These are phyloP conservation scores for Gymnodraco acuticeps DNA, from an alignment of 2,797 vertebrate species.

Conservation along the genomic window DNA sequence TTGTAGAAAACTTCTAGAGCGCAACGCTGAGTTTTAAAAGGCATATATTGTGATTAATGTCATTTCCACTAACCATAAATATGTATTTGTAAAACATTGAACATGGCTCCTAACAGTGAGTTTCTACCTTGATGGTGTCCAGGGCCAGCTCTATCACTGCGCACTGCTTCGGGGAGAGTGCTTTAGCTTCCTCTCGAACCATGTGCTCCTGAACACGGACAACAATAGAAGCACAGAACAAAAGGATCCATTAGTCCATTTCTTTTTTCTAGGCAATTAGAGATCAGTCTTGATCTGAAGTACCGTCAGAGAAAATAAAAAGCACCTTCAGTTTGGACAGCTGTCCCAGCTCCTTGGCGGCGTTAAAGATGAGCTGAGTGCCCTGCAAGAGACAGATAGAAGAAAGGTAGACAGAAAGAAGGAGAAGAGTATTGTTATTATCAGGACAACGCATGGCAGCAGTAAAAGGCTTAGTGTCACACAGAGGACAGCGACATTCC, in stretches of 20 bases:
- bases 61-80: background rate
- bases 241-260: slow-evolving; percentile 7
- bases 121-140: slow-evolving; percentile 96
- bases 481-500: slow-evolving; percentile 72
- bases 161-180: slow-evolving; percentile 96
- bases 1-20: background rate
- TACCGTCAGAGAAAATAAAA: slow-evolving; percentile 17
- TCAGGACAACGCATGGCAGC: slow-evolving; percentile 35
- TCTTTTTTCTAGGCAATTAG: slow-evolving; percentile 15
- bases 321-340: slow-evolving; percentile 97
- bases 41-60: background rate
- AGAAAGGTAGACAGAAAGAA: slow-evolving; percentile 36
- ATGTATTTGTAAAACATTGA: background rate
- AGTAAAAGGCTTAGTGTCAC: slow-evolving; percentile 69
- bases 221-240: slow-evolving; percentile 13
- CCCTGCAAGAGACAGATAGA: slow-evolving; percentile 83
- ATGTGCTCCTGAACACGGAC: slow-evolving; percentile 91
- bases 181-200: slow-evolving; percentile 98
- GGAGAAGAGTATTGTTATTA: slow-evolving; percentile 45
- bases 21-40: background rate
- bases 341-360: slow-evolving; percentile 98
- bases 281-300: background rate
- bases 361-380: slow-evolving; percentile 98
- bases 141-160: slow-evolving; percentile 96
- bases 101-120: background rate